Conservation (phyloP, 2,113 vertebrate genomes). For the Lynx canadensis region DNA sequence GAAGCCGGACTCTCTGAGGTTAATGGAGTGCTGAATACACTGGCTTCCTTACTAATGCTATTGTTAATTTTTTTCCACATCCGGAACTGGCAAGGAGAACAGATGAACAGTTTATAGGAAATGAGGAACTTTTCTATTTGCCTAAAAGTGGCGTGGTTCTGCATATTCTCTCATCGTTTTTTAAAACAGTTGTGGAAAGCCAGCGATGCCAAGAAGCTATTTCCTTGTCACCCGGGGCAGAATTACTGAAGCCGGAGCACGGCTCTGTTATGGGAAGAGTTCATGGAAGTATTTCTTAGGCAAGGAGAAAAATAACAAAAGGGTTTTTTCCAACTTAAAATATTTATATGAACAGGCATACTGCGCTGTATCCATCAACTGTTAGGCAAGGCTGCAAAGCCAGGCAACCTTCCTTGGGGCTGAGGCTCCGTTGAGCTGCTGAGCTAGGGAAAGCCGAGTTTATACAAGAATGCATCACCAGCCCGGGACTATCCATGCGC, state of each 20-base stretch:
- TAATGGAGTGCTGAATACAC: too few species aligned
- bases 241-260: neutral
- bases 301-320: conserved; percentile 84
- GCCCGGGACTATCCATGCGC: neutral
- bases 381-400: conserved; percentile 37
- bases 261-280: conserved; percentile 73
- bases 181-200: conserved; percentile 63
- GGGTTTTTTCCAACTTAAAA: conserved; percentile 85
- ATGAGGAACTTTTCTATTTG: neutral
- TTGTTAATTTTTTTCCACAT: conserved; percentile 52
- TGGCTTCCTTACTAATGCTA: neutral
- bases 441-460: conserved; percentile 61
- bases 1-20: neutral
- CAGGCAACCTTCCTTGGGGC: conserved; percentile 34
- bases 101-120: neutral
- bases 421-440: conserved; percentile 51
- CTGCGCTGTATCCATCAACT: conserved; percentile 84
- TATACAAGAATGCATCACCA: conserved; percentile 33
- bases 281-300: conserved; percentile 72
- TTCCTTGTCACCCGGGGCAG: neutral
- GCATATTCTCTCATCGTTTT: conserved; percentile 43
- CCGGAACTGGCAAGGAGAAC: neutral
- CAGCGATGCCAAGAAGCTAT: conserved; percentile 35
- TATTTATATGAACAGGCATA: conserved; percentile 86
- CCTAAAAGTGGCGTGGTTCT: conserved; percentile 27